A percentile compares a stretch with the other conserved stretches of the same genome.
Conservation (phyloP, 92 coral and sea anemone species). For the Paragorgia papillata region DNA sequence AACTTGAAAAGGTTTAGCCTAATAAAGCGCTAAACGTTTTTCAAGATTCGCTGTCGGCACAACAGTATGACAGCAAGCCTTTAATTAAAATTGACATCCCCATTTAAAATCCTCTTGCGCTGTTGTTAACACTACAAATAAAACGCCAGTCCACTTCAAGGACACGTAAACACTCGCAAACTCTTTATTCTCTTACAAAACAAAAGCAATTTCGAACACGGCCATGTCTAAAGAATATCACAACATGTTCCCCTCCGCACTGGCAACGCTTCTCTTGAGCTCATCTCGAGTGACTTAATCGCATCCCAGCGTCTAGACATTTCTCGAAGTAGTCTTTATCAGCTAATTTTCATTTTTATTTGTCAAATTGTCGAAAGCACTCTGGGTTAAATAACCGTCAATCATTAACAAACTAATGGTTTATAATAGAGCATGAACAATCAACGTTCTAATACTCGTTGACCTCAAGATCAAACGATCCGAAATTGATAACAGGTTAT, state of each 20-base stretch:
- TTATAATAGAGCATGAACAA: conserved; percentile 15
- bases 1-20: too few species aligned
- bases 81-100: not conserved
- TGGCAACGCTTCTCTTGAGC: too few species aligned
- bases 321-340: conserved; percentile 1
- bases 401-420: conserved; percentile 23
- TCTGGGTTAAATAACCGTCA: conserved; percentile 5
- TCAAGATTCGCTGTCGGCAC: too few species aligned
- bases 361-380: not conserved
- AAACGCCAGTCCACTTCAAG: not conserved
- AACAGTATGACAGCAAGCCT: not conserved
- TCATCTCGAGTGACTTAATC: too few species aligned
- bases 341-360: conserved; percentile 9
- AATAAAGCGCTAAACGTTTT: too few species aligned
- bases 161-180: not conserved
- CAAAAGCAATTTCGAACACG: not conserved
- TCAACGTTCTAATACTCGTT: conserved; percentile 29
- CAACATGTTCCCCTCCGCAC: too few species aligned
- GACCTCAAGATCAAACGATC: conserved; percentile 35
- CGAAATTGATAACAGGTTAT: not conserved
- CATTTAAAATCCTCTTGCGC: not conserved
- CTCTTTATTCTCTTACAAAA: not conserved
- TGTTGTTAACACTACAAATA: not conserved
- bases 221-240: too few species aligned
- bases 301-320: too few species aligned